Evolutionary conservation across 2,888 invertebrate species (phyloP), one percentile per base, ranked within the genome.

Genomic region (Hylaea fasciaria): DNA sequence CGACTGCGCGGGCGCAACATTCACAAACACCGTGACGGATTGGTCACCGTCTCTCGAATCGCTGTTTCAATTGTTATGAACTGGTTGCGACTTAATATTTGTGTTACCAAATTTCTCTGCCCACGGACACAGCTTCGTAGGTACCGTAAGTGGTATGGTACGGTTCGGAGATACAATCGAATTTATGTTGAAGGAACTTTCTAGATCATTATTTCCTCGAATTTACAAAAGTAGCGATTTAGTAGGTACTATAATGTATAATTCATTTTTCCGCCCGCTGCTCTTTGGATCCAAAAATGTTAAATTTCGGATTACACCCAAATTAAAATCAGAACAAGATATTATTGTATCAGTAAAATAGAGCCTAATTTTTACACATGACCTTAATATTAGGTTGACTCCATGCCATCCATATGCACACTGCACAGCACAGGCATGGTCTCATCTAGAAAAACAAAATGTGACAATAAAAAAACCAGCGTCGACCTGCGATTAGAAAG

Each of bases 51-150:
- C 79, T 80, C 74, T 79, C 77, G 79, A 82, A 82, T 83, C 76
- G 78, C 78, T 78, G 78, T 82, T 85, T 81, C 85, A 83, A 86
- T 83, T 83, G 80, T 83, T 83, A 79, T 80, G 78, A 78, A 81
- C 83, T 83, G 81, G 80, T 82, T 80, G 78, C 80, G 77, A 78
- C 69, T 62, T 65, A 41, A 64, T 65, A 65, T 65, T 63, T 65
- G 63, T 84, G 82, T 82, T 83, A 85, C 85, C 81, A 81, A 86
- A 85, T 86, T 85, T 86, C 85, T 82, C 86, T 85, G 80, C 83
- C 86, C 83, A 86, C 86, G 80, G 80, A 76, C 70, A 61, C 70
- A 61, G 73, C 74, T 70, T 65, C 72, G 79, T 80, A 79, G 80
- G 82, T 82, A 80, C 81, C 83, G 81, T 85, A 85, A 82, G 85